Conservation (phyloP, 2,888 invertebrate genomes). For the Aethes cnicana region DNA sequence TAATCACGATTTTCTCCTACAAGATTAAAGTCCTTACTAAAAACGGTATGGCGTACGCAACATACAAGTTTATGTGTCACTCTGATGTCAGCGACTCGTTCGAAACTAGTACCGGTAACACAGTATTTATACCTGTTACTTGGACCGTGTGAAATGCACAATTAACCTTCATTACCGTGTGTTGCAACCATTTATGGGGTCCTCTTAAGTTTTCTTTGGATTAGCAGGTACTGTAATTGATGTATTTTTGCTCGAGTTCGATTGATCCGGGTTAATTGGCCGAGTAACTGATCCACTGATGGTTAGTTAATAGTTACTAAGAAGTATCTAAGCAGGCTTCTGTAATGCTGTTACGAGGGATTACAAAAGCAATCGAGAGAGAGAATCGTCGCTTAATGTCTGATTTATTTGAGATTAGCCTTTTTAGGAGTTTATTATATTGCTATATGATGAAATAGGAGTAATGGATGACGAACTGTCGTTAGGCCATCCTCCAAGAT, state of each 20-base stretch:
- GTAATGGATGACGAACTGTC: too few relatives aligned
- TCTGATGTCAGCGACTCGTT: slow-evolving; percentile 38
- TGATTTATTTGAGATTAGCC: neutral
- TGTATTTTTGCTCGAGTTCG: slow-evolving; percentile 18
- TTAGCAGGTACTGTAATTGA: slow-evolving; percentile 24
- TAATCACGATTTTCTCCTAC: slow-evolving; percentile 20
- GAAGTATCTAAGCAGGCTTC: slow-evolving; percentile 26
- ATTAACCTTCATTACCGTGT: slow-evolving; percentile 50
- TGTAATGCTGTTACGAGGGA: slow-evolving; percentile 28
- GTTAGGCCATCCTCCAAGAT: too few relatives aligned
- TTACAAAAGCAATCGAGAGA: slow-evolving; percentile 24
- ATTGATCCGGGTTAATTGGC: slow-evolving; percentile 26
- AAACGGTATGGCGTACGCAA: slow-evolving; percentile 25
- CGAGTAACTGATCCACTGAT: slow-evolving; percentile 24
- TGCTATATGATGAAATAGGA: too few relatives aligned
- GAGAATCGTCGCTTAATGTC: neutral
- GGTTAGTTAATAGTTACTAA: slow-evolving; percentile 26
- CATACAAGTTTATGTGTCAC: slow-evolving; percentile 24
- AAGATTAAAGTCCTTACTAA: slow-evolving; percentile 23
- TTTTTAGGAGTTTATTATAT: too few relatives aligned
- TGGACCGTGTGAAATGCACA: slow-evolving; percentile 59
- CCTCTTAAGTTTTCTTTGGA: slow-evolving; percentile 21
- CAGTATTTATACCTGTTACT: slow-evolving; percentile 41
- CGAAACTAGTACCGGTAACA: slow-evolving; percentile 36
- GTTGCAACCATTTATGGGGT: slow-evolving; percentile 41